phyloP scores from a whole-genome alignment of 1,140 invertebrate genomes.

The Apocrypta bakeri region DNA sequence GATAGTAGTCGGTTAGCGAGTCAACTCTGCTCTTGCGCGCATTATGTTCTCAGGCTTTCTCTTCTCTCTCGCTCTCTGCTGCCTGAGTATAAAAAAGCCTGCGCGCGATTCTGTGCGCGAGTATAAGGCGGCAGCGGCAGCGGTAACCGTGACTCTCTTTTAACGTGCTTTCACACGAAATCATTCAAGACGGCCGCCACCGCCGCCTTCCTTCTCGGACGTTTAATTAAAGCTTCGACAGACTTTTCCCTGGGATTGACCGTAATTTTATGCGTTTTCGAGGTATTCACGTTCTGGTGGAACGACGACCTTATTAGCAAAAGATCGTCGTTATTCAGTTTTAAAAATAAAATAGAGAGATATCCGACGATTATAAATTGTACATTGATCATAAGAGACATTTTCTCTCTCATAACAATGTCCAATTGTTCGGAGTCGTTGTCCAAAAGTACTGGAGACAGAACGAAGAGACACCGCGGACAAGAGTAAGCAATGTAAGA shows the following conservation, averaged over 20 bases:
- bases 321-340: background rate
- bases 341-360: too few species aligned
- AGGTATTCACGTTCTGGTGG: background rate
- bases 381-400: too few species aligned
- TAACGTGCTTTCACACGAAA: constrained; percentile 71
- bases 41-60: constrained; percentile 74
- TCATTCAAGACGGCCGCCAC: constrained; percentile 50
- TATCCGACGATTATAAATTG: too few species aligned
- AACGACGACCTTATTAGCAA: background rate
- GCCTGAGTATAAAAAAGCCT: background rate
- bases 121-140: background rate
- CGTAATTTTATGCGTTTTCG: constrained; percentile 15
- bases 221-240: constrained; percentile 29
- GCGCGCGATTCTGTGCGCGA: background rate
- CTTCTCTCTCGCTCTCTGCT: constrained; percentile 62
- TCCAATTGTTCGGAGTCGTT: background rate
- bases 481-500: background rate
- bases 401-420: background rate
- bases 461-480: too few species aligned
- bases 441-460: background rate
- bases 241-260: constrained; percentile 9
- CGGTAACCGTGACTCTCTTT: constrained; percentile 44
- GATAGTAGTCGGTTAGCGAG: constrained; percentile 39
- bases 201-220: background rate
- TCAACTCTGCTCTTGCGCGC: constrained; percentile 50